These are phyloP conservation scores for Gobius niger DNA, from an alignment of 2,113 vertebrate genomes.

Conservation along the genomic window DNA sequence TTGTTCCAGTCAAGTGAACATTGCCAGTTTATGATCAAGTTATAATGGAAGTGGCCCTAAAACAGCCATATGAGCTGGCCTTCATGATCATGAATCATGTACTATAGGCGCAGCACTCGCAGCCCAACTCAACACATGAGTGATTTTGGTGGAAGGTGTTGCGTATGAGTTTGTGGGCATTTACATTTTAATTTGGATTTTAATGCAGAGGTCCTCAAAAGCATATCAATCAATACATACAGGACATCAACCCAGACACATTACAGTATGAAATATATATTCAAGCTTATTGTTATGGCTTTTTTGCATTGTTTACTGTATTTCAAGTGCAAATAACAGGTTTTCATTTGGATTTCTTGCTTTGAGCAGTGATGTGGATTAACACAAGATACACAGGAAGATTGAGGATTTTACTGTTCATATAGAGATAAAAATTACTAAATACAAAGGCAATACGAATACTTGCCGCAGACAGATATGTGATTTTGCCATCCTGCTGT, in stretches of 20 bases:
- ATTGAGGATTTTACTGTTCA: too few relatives aligned
- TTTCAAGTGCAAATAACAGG: background rate
- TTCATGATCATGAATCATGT: constrained; percentile 6
- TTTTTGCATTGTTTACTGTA: background rate
- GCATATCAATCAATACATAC: constrained; percentile 7
- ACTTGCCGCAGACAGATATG: background rate
- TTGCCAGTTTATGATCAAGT: constrained; percentile 7
- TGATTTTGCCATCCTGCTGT: constrained; percentile 4
- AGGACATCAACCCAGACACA: background rate
- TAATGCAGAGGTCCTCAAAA: background rate
- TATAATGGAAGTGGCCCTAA: constrained; percentile 11
- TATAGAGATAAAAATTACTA: too few relatives aligned
- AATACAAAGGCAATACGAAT: background rate
- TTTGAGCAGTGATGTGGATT: background rate
- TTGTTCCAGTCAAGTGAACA: constrained; percentile 15
- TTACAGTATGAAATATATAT: background rate
- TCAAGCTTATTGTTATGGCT: background rate
- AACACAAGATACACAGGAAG: background rate
- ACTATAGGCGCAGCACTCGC: background rate
- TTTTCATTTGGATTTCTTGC: background rate
- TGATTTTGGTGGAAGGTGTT: constrained; percentile 11
- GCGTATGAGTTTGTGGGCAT: constrained; percentile 5
- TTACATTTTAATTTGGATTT: constrained; percentile 7
- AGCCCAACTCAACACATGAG: constrained; percentile 9
- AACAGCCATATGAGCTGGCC: constrained; percentile 10